Conservation (phyloP, 2,113 vertebrate species). For the Nettapus auritus region DNA sequence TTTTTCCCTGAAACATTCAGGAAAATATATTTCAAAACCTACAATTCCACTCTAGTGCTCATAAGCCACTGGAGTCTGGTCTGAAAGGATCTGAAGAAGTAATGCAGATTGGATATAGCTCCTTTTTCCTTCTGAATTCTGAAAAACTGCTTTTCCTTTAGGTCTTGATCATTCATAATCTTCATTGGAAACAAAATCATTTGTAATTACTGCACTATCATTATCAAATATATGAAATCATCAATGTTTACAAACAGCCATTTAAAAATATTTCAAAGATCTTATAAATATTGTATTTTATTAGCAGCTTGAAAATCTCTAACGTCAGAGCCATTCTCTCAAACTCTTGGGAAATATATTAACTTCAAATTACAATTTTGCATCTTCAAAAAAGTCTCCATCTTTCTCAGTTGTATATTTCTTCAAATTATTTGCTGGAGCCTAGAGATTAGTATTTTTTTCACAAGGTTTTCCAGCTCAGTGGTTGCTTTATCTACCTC, state of each 20-base stretch:
- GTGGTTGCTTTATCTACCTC: background rate
- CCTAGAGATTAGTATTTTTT: constrained; percentile 3
- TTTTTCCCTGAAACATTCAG: background rate
- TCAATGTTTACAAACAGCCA: background rate
- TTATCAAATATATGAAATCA: background rate
- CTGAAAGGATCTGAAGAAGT: background rate
- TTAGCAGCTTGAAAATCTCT: constrained; percentile 21
- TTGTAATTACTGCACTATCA: background rate
- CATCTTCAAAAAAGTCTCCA: background rate
- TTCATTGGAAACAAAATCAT: background rate
- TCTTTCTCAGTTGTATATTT: constrained; percentile 7
- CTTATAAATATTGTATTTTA: background rate
- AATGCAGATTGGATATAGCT: background rate
- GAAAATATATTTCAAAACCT: background rate
- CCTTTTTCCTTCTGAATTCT: background rate
- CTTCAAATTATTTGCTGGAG: constrained; percentile 29
- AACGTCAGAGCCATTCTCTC: background rate
- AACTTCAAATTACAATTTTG: constrained; percentile 21
- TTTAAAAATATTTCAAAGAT: constrained; percentile 1
- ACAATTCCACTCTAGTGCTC: background rate
- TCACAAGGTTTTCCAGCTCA: background rate
- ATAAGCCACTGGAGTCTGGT: background rate
- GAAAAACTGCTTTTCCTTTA: background rate
- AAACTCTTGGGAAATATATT: constrained; percentile 17
- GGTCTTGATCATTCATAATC: background rate